Conservation (phyloP, 2,797 vertebrate genomes). For the Eulemur mongoz region DNA sequence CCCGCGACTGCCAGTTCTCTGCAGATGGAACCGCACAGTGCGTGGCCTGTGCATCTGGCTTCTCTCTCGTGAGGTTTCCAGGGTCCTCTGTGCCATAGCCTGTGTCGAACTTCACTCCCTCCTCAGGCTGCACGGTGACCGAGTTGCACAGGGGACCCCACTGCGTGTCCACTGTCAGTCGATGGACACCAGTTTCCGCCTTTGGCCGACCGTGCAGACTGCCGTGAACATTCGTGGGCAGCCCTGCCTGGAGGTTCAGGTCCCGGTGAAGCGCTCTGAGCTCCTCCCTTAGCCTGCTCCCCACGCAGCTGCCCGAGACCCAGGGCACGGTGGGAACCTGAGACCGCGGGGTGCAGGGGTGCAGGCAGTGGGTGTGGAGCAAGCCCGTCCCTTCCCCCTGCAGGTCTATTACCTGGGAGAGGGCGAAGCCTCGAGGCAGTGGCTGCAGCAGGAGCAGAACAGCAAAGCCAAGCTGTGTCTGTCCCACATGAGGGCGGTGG, state of each 20-base stretch:
- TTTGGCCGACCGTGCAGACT: background rate
- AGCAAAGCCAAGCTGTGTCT: slow-evolving; percentile 91
- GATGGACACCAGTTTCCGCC: background rate
- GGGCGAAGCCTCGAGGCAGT: slow-evolving; percentile 92
- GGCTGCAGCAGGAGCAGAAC: slow-evolving; percentile 86
- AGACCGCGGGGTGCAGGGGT: accelerated
- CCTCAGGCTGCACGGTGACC: background rate
- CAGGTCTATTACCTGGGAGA: slow-evolving; percentile 96
- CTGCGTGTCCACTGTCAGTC: no score
- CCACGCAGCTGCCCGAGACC: background rate
- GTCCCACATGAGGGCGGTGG: slow-evolving; percentile 91
- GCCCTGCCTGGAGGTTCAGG: background rate
- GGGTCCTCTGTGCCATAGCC: accelerated
- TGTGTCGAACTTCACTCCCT: no score
- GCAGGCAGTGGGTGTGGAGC: background rate
- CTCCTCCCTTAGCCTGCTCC: background rate
- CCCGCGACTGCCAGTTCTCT: accelerated
- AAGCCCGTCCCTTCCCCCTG: background rate
- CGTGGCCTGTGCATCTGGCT: background rate
- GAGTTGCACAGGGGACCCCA: background rate
- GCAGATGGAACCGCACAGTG: accelerated
- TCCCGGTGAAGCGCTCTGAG: accelerated
- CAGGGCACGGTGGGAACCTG: accelerated
- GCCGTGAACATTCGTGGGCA: background rate
- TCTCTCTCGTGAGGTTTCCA: background rate